phyloP scores from a whole-genome alignment of 1,140 invertebrate species.

The Cyclina sinensis region DNA sequence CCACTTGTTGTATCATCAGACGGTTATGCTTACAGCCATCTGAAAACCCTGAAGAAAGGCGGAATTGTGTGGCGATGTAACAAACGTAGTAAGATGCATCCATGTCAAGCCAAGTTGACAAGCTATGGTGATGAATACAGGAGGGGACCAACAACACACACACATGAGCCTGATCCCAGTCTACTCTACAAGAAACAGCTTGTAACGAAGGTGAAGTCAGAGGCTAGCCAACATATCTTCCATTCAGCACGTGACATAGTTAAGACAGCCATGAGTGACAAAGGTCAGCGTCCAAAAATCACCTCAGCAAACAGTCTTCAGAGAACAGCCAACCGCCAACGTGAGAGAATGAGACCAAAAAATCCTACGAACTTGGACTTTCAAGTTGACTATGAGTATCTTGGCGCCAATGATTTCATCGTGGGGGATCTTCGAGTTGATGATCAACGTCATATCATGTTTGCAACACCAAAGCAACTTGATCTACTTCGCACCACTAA shows the following conservation, averaged over 20 bases:
- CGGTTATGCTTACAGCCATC: too few species aligned
- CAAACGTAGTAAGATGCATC: neutral
- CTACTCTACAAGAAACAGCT: conserved; percentile 24
- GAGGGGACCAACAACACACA: neutral
- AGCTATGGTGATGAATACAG: neutral
- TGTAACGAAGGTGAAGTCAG: neutral
- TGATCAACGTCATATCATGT: conserved; percentile 47
- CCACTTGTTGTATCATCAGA: too few species aligned
- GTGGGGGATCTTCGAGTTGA: conserved; percentile 31
- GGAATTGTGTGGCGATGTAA: neutral
- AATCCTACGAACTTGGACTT: neutral
- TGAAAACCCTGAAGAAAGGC: neutral
- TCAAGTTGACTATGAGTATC: neutral
- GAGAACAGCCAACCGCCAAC: neutral
- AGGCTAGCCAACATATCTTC: neutral
- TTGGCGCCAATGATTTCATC: conserved; percentile 26
- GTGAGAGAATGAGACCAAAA: neutral
- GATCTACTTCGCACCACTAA: conserved; percentile 9
- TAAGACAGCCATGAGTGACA: conserved; percentile 2
- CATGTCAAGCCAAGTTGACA: neutral
- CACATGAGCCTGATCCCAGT: neutral
- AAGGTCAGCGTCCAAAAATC: neutral
- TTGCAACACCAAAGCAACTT: conserved; percentile 40
- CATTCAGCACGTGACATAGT: neutral
- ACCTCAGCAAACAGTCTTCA: neutral